Base-by-base conservation (phyloP, 1,140 invertebrate genomes). In the Lucilia cuprina region DNA sequence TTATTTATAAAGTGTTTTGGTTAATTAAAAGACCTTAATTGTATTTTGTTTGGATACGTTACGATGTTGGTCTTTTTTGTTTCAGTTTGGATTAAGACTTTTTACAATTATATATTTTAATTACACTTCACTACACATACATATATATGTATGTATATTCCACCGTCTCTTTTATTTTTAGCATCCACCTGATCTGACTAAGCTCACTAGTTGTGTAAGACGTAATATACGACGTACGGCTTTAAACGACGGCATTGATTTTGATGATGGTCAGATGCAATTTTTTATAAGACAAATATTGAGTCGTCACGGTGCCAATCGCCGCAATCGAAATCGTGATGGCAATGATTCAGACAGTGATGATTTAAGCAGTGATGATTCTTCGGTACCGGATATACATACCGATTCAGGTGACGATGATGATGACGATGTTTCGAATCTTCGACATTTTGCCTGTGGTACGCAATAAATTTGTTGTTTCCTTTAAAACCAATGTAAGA, bases 141-240 rank as follows among this genome's bases (percentile, higher is more conserved):
- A 30, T 3, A 30, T n/a, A n/a, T n/a, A n/a, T n/a, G n/a, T n/a
- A n/a, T n/a, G n/a, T n/a, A n/a, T 30, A 10, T 9, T 77, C 35
- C n/a, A 77, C 17, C 41, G 7, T 41, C 41, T 41, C 41, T 41
- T 10, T 2, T 10, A 21, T 2, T 49, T 85, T 9, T 30, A 93
- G 65, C 92, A 93, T 55, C 93, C 94, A 5, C 93, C 93, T 1
- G 83, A 88, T 47, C 86, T 94, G 82, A 87, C 90, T 9, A 91
- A 92, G 30, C 88, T 96, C 3, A 85, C 80, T 82, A 83, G 25
- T 25, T 90, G 84, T 85, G 87, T 87, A 14, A 83, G 78, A 0
- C 85, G 87, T 0, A 91, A 91, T 82, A 85, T 90, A 7, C 83
- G 86, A 84, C 84, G 82, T 87, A 41, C 12, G 83, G 83, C 85